These are phyloP conservation scores for Drosophila ironensis DNA, from an alignment of 1,140 invertebrate species.

Conservation along the genomic window DNA sequence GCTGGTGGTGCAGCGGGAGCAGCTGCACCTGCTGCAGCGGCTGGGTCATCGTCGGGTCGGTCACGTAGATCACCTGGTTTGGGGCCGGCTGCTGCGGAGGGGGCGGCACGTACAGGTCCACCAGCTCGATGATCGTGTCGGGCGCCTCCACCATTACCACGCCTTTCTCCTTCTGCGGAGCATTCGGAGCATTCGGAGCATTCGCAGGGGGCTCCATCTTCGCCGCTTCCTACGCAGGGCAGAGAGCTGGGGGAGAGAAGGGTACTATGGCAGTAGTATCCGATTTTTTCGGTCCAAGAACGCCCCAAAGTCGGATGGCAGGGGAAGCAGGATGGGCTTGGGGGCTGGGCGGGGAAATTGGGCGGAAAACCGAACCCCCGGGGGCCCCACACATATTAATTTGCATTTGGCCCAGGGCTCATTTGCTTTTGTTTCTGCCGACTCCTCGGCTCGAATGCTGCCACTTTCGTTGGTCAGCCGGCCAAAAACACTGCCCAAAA, in stretches of 20 bases:
- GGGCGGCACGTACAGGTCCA: conserved; percentile 23
- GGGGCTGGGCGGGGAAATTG: too few species aligned
- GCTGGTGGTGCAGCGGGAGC: neutral
- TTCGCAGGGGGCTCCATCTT: neutral
- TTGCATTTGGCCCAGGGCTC: conserved; percentile 31
- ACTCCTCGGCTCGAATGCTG: conserved; percentile 8
- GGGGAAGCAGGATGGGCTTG: too few species aligned
- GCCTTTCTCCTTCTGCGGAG: neutral
- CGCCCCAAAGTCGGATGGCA: too few species aligned
- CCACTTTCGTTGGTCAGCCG: neutral
- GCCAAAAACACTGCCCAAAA: conserved; percentile 6
- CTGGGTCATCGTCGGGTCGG: neutral
- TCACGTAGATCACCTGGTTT: neutral
- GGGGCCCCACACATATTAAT: conserved; percentile 24
- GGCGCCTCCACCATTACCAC: neutral
- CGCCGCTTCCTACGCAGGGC: too few species aligned
- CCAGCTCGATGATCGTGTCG: conserved; percentile 19
- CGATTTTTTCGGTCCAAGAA: too few species aligned
- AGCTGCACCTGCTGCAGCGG: too few species aligned
- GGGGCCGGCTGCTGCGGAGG: neutral
- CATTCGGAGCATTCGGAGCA: too few species aligned
- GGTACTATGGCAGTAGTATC: too few species aligned
- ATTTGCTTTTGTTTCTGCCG: conserved; percentile 29
- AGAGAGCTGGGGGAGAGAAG: too few species aligned
- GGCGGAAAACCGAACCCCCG: neutral